Base-by-base conservation (phyloP, 2,888 invertebrate species). In the Tiliacea citrago region DNA sequence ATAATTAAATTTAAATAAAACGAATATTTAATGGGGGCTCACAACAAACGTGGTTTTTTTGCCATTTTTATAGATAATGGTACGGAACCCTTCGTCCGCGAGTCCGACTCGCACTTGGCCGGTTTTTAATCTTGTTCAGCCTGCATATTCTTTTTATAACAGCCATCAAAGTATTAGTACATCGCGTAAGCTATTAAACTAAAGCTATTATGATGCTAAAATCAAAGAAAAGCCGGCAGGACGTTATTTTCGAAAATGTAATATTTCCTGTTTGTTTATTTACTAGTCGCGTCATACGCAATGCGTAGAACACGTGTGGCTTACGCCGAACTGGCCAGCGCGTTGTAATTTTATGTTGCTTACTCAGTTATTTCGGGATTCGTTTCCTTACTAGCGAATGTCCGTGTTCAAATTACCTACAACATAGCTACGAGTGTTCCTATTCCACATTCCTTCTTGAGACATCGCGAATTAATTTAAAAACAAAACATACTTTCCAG, bases 341-440 rank as follows among this genome's bases (percentile, higher is more conserved):
- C 86, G 86, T 70, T 88, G 88, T 91, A 91, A 93, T 91, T 92
- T 92, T 92, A 92, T 89, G 91, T 92, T 90, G 88, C 89, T 90
- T 89, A 89, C 90, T 86, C 81, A 86, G 89, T 88, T 94, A 93
- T 93, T 93, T 92, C 75, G 77, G 89, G 89, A 91, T 82, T 77
- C 88, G 88, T 90, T 93, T 92, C 92, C 91, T 90, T 88, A 88
- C 85, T 77, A 83, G 85, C 74, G 71, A 87, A 89, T 78, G 89
- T 87, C 81, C 84, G 78, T 77, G 68, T 86, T 86, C 60, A 72
- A 53, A 75, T 78, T 71, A 79, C 76, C 21, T 60, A 67, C 75
- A 75, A 29, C 73, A 73, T 39, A 74, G 61, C 78, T 75, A 51
- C 53, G 68, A 63, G 53, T 75, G 76, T 78, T 70, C 53, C 67